Base-by-base conservation (phyloP, 1,140 invertebrate genomes). In the Euwallacea similis region DNA sequence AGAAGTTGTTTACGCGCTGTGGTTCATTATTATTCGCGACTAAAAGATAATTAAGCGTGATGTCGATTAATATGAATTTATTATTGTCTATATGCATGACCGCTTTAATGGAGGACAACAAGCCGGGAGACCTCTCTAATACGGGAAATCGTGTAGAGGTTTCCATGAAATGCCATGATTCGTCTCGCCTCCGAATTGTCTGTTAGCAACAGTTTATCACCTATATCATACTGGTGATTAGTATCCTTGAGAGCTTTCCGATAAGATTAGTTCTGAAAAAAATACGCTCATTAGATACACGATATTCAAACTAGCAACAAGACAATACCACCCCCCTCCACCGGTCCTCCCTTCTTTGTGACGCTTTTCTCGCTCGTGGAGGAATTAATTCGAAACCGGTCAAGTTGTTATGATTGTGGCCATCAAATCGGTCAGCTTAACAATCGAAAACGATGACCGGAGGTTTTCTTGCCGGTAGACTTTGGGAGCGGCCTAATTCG, bases 171-270 rank as follows among this genome's bases (percentile, higher is more conserved):
- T 50, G 13, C 9, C 46, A 50, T 10, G 46, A 50, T 11, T 50
- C 6, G 9, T 7, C 13, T 43, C 59, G 59, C 59, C 42, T 61
- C 59, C 59, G 9, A 61, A 61, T 61, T 61, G 59, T 61, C 59
- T 61, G 33, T 61, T 61, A 42, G 59, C 21, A 61, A 61, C 59
- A 61, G 33, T 50, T 50, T 50, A 13, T 10, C 21, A 33, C 21
- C 21, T 4, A 4, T 33, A 33, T 33, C 21, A 33, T 1, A 1
- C 21, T 33, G 4, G 21, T 33, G 21, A 4, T 33, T 33, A 33
- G 21, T 33, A 33, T 33, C 21, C 21, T 33, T 33, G 21, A 33
- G 21, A 33, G 21, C 4, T 33, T 4, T 33, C 21, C 21, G 21
- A 33, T 33, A 33, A 33, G 21, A 33, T 33, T 33, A 33, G 4